Evolutionary conservation across 2,797 vertebrate genomes (phyloP).

Genomic region (Paratrypauchen microcephalus): DNA sequence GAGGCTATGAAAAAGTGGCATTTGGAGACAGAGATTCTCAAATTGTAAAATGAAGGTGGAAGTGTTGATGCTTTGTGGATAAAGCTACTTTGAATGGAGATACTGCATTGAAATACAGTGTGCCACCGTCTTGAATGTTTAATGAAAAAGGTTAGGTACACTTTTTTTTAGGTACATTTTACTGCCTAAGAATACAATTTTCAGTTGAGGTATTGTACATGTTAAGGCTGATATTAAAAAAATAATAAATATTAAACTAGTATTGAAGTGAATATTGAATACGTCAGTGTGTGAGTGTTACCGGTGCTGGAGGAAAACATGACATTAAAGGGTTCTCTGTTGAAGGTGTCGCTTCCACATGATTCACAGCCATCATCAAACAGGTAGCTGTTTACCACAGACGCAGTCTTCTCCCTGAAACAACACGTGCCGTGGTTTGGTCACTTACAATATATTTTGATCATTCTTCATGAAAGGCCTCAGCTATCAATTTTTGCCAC

Average conservation of each 20-base stretch:
- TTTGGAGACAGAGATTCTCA: not conserved
- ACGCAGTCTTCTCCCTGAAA: constrained; percentile 74
- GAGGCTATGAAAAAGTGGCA: not conserved
- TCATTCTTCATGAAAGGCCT: not conserved
- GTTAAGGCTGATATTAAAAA: not conserved
- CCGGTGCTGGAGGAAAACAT: constrained; percentile 79
- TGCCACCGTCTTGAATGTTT: too few species aligned
- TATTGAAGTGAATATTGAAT: not conserved
- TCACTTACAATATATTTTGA: not conserved
- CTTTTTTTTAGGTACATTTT: too few species aligned
- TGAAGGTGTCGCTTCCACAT: constrained; percentile 80
- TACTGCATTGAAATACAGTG: too few species aligned
- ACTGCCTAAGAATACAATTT: not conserved
- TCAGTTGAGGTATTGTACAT: not conserved
- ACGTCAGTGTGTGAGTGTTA: constrained; percentile 36
- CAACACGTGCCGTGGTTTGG: not conserved
- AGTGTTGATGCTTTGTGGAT: too few species aligned
- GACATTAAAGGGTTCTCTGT: constrained; percentile 86
- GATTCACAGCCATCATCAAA: constrained; percentile 81
- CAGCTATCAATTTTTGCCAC: not conserved
- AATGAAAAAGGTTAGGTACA: too few species aligned
- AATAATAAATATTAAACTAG: not conserved
- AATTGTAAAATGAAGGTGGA: too few species aligned
- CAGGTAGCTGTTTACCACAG: constrained; percentile 81
- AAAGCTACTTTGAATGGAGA: too few species aligned